Base-by-base conservation (phyloP, 1,140 invertebrate genomes). In the Cepaea nemoralis region DNA sequence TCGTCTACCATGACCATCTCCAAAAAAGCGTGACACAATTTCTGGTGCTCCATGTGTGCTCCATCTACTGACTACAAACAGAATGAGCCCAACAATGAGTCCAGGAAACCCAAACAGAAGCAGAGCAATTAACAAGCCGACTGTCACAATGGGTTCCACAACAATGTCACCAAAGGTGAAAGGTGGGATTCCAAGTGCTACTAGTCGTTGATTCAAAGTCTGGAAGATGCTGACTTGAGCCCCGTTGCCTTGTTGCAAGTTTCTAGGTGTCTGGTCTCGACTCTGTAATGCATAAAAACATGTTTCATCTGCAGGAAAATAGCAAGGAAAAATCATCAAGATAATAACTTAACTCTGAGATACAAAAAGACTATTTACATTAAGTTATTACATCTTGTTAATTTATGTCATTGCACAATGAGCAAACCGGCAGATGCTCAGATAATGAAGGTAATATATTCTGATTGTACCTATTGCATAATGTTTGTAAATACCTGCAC, bases 121-220 rank as follows among this genome's bases (percentile, higher is more conserved):
- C n/a, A 84, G 83, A 24, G 88, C 86, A 16, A 87, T 31, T 10
- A 87, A 42, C 76, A 87, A 84, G 2, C 87, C 88, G 0, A 88
- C 80, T 16, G 82, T 67, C 6, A 86, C 87, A 12, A 89, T 84
- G n/a, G 88, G 88, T 75, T 89, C 88, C 37, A 89, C 80, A 12
- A 80, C 81, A 40, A 85, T 83, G 35, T 84, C 75, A 63, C 87
- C 86, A 22, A 87, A 16, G 50, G 82, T 87, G 33, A 82, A 88
- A 14, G 83, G 80, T 27, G 87, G 88, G 24, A 88, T 83, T 50
- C 88, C 88, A 27, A 78, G 67, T 50, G 27, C 85, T 35, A 84
- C 39, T 31, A 89, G 86, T 80, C 83, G 77, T 69, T 87, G 83
- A 75, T 88, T 89, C n/a, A 89, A 74, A 35, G 77, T 42, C 50